These are phyloP conservation scores for Tragelaphus strepsiceros DNA, from an alignment of 2,113 vertebrate genomes.

Conservation along the genomic window DNA sequence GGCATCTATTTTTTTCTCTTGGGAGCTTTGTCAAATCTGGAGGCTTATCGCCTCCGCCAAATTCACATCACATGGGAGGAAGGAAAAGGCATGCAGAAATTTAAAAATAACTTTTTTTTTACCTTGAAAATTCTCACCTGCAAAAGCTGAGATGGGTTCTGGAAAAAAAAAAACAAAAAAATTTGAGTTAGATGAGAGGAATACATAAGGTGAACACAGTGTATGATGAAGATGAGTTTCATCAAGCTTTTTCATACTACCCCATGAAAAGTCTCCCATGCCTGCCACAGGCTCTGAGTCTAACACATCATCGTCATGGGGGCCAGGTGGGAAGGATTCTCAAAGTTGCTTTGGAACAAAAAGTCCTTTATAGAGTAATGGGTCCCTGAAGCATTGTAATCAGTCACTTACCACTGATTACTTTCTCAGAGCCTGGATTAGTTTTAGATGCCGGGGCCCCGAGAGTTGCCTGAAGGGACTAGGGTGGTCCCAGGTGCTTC, in stretches of 20 bases:
- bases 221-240: neutral
- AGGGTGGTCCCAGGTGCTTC: slow-evolving; percentile 59
- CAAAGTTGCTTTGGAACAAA: slow-evolving; percentile 71
- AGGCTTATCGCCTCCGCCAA: neutral
- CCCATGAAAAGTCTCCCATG: neutral
- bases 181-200: slow-evolving; percentile 16
- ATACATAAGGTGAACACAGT: neutral
- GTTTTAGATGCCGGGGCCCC: slow-evolving; percentile 71
- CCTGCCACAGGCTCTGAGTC: neutral
- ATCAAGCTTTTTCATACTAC: neutral
- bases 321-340: slow-evolving; percentile 21
- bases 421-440: slow-evolving; percentile 75
- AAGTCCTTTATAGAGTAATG: slow-evolving; percentile 74
- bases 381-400: slow-evolving; percentile 75
- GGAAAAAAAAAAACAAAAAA: slow-evolving; percentile 59
- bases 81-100: slow-evolving; percentile 60
- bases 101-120: slow-evolving; percentile 58
- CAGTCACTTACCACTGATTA: slow-evolving; percentile 74
- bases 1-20: slow-evolving; percentile 57
- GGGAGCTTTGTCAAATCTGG: slow-evolving; percentile 38
- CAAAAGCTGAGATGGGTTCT: slow-evolving; percentile 94
- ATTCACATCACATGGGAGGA: slow-evolving; percentile 37
- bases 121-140: slow-evolving; percentile 89
- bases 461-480: slow-evolving; percentile 65
- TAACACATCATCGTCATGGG: neutral